phyloP scores from a whole-genome alignment of 2,797 vertebrate species.

The Neoniphon sammara region DNA sequence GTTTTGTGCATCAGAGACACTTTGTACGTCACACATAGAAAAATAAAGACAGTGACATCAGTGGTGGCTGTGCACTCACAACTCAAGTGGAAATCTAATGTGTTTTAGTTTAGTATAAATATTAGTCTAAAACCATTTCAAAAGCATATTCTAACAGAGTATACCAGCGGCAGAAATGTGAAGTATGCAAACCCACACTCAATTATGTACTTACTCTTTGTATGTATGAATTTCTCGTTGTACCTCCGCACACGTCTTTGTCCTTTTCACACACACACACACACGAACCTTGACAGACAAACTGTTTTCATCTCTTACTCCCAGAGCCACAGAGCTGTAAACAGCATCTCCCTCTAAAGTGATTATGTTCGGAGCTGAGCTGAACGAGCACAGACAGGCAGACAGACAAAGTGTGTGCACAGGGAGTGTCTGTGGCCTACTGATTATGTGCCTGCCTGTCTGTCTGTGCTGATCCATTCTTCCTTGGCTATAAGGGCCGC shows the following conservation, averaged over 20 bases:
- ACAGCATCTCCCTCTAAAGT: conserved; percentile 71
- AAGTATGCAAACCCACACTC: conserved; percentile 16
- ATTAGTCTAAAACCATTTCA: not conserved
- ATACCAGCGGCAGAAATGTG: conserved; percentile 40
- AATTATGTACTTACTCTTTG: conserved; percentile 13
- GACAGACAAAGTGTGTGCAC: conserved; percentile 44
- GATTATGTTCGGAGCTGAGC: conserved; percentile 70
- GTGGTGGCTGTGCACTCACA: not conserved
- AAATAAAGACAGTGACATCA: not conserved
- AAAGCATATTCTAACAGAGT: not conserved
- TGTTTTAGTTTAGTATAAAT: not conserved
- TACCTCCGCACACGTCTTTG: not conserved
- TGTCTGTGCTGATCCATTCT: conserved; percentile 48
- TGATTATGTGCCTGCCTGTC: conserved; percentile 58
- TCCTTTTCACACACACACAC: conserved; percentile 6
- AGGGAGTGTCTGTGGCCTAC: conserved; percentile 46
- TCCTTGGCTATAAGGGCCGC: conserved; percentile 37
- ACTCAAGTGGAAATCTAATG: conserved; percentile 15
- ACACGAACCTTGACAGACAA: conserved; percentile 57
- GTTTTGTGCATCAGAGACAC: too few relatives aligned
- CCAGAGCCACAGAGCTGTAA: conserved; percentile 69
- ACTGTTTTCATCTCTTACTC: conserved; percentile 75
- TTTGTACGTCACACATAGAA: too few relatives aligned
- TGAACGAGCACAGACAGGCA: conserved; percentile 48
- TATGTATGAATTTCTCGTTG: conserved; percentile 20